Percentiles rank a stretch among this genome's conserved stretches.
Conservation (phyloP, 2,797 vertebrate genomes). For the Rhyacichthys aspro region DNA sequence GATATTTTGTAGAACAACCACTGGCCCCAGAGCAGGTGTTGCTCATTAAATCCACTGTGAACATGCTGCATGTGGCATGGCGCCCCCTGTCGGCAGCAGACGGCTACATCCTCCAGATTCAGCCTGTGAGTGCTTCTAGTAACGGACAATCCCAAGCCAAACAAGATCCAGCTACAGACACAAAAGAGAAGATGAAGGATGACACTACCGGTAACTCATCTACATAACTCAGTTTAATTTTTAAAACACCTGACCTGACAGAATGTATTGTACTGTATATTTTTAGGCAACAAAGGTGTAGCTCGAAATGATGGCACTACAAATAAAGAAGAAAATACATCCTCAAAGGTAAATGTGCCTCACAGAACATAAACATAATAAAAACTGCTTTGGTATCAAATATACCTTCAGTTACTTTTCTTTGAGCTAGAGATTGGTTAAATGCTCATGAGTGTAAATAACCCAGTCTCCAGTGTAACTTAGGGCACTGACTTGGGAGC, state of each 20-base stretch:
- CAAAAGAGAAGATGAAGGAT: slow-evolving; percentile 12
- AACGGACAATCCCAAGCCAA: slow-evolving; percentile 10
- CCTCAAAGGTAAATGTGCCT: slow-evolving; percentile 43
- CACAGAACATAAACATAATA: background rate
- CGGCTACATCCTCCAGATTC: slow-evolving; percentile 91
- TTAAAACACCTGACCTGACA: no score
- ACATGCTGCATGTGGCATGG: slow-evolving; percentile 95
- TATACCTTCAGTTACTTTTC: no score
- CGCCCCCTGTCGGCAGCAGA: slow-evolving; percentile 93
- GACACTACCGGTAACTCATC: slow-evolving; percentile 24
- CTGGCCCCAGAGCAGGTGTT: slow-evolving; percentile 87
- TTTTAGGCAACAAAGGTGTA: slow-evolving; percentile 46
- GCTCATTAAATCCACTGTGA: slow-evolving; percentile 92
- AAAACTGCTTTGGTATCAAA: no score
- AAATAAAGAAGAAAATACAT: slow-evolving; percentile 24
- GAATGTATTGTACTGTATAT: background rate
- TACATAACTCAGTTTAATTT: no score
- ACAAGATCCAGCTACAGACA: slow-evolving; percentile 8
- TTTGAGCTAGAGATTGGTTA: no score
- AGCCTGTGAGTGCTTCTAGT: slow-evolving; percentile 73
- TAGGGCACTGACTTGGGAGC: no score
- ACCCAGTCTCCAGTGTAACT: no score
- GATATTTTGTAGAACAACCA: slow-evolving; percentile 82
- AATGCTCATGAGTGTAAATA: no score
- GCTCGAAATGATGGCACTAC: slow-evolving; percentile 17